phyloP scores from a whole-genome alignment of 2,113 vertebrate species.

The Cairina moschata region DNA sequence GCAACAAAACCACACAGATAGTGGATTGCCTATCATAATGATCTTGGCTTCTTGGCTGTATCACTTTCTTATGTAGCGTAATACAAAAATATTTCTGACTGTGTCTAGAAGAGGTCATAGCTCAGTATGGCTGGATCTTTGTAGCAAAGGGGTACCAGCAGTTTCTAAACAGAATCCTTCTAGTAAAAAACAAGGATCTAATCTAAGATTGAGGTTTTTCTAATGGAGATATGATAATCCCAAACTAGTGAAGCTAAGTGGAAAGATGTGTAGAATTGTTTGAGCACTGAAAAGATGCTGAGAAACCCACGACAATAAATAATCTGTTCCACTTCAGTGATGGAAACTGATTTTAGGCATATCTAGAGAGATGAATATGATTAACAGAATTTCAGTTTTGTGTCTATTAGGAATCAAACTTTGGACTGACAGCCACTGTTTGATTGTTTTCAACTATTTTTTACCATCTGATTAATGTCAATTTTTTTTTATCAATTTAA shows the following conservation, averaged over 20 bases:
- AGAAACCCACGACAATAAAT: slow-evolving; percentile 41
- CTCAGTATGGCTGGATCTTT: background rate
- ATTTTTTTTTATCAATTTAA: slow-evolving; percentile 8
- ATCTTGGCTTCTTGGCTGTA: background rate
- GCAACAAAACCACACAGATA: background rate
- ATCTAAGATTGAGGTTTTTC: background rate
- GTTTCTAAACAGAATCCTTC: background rate
- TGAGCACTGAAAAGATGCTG: background rate
- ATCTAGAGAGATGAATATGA: background rate
- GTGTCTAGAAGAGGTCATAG: background rate
- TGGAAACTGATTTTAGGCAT: slow-evolving; percentile 25
- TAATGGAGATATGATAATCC: background rate
- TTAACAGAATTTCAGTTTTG: slow-evolving; percentile 25
- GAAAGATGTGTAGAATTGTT: background rate
- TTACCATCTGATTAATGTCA: background rate
- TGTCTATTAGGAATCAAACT: slow-evolving; percentile 41
- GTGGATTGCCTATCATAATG: background rate
- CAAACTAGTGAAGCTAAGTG: background rate
- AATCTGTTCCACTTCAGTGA: slow-evolving; percentile 46
- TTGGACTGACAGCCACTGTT: slow-evolving; percentile 9
- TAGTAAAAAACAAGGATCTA: background rate
- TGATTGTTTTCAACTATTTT: slow-evolving; percentile 2
- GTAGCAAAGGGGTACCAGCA: background rate
- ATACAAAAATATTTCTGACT: background rate
- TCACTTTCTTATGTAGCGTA: background rate